Percentiles rank a stretch among this genome's conserved stretches.
Evolutionary conservation across 2,113 vertebrate genomes (phyloP).

Genomic region (Archocentrus centrarchus): DNA sequence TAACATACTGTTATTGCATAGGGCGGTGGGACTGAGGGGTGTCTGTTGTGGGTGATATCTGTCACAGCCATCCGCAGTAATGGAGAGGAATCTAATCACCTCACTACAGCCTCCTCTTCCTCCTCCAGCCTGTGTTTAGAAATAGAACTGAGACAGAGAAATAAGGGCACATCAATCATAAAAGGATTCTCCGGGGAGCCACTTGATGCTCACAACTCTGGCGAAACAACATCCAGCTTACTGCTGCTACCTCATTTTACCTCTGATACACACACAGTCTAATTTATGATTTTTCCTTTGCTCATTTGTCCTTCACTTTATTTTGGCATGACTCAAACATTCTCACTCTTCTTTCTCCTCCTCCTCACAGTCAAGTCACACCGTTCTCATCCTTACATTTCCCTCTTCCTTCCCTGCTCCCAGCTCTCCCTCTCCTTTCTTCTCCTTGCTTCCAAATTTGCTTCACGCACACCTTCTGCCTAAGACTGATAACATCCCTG

Average conservation of each 20-base stretch:
- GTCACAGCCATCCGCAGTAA: constrained; percentile 46
- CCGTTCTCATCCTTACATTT: background rate
- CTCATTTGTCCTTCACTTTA: constrained; percentile 31
- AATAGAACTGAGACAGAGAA: constrained; percentile 60
- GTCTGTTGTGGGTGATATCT: constrained; percentile 57
- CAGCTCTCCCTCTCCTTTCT: constrained; percentile 16
- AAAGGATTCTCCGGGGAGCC: constrained; percentile 42
- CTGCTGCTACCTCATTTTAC: constrained; percentile 36
- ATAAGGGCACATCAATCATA: constrained; percentile 70
- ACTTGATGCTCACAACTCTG: constrained; percentile 48
- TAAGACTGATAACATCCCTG: constrained; percentile 71
- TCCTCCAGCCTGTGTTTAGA: constrained; percentile 54
- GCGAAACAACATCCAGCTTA: constrained; percentile 60
- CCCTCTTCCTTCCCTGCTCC: background rate
- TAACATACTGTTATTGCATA: constrained; percentile 74
- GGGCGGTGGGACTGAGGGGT: constrained; percentile 69
- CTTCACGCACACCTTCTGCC: constrained; percentile 66
- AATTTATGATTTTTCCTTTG: background rate
- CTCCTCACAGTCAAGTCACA: constrained; percentile 20
- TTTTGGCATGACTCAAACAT: constrained; percentile 36
- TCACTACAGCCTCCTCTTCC: constrained; percentile 39
- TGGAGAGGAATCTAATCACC: constrained; percentile 72
- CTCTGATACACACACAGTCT: constrained; percentile 7
- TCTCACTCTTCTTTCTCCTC: constrained; percentile 11
- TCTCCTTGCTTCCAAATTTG: constrained; percentile 28